Base-by-base conservation (phyloP, 1,140 invertebrate species). In the Drosophila chauvacae region DNA sequence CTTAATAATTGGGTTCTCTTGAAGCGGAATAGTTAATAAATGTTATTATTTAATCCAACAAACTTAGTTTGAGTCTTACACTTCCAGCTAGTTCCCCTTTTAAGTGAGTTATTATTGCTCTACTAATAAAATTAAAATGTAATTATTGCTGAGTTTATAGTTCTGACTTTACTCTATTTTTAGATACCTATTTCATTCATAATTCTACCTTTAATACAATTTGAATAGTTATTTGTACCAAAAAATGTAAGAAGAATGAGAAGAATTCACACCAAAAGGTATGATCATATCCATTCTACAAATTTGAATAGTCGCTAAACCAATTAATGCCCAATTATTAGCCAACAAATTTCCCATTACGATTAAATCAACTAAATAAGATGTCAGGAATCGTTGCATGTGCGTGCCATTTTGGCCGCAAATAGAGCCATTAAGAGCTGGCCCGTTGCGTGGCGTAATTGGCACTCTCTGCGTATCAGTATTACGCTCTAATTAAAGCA, bases 401-500 rank as follows among this genome's bases (percentile, higher is more conserved):
- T 30, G 16, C 28, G 14, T 48, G 14, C 23, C 26, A 45, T 48
- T 66, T 60, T 20, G 63, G 30, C 20, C 63, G 14, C 20, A 28
- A 68, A 68, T 63, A 33, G 45, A 20, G 13, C 45, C 59, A 69
- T 65, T 65, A 35, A 28, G 60, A 30, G 59, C 64, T 10, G 35
- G 44, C 62, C 48, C 51, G 42, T 58, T 64, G 69, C 26, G 50
- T 50, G 16, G 62, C 57, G 47, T 74, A 77, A 78, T 78, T 78
- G 60, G 60, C 66, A 53, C 50, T 7, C 47, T 28, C 11, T 47
- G 66, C 50, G 63, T 16, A 35, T 45, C 42, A 26, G 60, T 55
- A 81, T 48, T 64, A 61, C 41, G 78, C 78, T 81, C 78, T 81
- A 81, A 81, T 81, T 81, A 81, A 76, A 76, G 75, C 78, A 76